Conservation (phyloP, 2,797 vertebrate species). For the Galagoides demidoff region DNA sequence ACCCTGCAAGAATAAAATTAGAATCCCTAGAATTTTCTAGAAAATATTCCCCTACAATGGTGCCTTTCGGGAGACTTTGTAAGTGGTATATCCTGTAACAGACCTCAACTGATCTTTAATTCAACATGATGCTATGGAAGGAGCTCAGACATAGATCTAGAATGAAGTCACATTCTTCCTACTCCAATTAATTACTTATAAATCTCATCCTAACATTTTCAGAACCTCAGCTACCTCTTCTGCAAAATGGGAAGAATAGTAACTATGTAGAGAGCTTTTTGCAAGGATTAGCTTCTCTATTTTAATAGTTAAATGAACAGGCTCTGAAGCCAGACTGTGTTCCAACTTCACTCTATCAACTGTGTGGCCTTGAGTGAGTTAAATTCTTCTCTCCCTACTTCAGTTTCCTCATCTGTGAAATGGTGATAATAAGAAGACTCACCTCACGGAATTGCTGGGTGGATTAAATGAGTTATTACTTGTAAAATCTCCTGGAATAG, state of each 20-base stretch:
- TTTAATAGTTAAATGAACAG: not conserved
- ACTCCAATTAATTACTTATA: not conserved
- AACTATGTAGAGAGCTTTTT: not conserved
- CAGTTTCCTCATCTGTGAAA: slow-evolving; percentile 8
- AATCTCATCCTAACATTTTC: not conserved
- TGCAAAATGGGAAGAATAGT: not conserved
- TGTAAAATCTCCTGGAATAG: not conserved
- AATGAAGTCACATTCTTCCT: not conserved
- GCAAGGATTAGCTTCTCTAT: not conserved
- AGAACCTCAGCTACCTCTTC: not conserved
- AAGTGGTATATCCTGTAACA: not conserved
- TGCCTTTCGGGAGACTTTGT: not conserved
- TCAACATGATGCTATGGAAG: not conserved
- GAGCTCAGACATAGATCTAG: not conserved
- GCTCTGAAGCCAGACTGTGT: not conserved
- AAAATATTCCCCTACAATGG: not conserved
- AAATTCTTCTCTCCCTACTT: not conserved
- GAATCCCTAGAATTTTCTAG: not conserved
- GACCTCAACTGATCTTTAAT: not conserved
- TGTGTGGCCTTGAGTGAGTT: slow-evolving; percentile 4
- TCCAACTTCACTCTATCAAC: not conserved
- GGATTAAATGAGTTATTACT: not conserved
- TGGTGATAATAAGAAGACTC: not conserved
- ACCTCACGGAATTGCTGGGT: not conserved
- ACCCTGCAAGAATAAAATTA: not conserved